phyloP scores from a whole-genome alignment of 2,797 vertebrate species.

The Pygocentrus nattereri region DNA sequence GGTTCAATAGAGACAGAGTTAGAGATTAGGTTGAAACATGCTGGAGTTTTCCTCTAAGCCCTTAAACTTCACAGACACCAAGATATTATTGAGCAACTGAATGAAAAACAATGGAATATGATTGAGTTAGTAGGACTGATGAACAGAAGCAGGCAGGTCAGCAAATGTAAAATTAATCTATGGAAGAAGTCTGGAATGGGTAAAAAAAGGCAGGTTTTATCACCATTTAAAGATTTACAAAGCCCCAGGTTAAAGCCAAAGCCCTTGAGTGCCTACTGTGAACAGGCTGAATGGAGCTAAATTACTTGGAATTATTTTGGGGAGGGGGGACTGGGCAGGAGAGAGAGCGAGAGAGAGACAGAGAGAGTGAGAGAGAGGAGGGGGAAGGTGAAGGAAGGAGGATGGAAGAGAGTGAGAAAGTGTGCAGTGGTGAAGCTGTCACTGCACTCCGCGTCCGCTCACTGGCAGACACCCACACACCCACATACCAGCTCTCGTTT shows the following conservation, averaged over 20 bases:
- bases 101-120: background rate
- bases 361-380: background rate
- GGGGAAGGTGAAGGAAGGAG: background rate
- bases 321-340: conserved; percentile 28
- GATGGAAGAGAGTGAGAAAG: conserved; percentile 17
- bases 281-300: conserved; percentile 45
- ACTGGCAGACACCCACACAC: conserved; percentile 31
- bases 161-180: background rate
- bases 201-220: conserved; percentile 10
- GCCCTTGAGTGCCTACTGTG: conserved; percentile 38
- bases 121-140: background rate
- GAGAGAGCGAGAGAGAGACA: conserved; percentile 24
- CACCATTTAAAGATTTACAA: conserved; percentile 25
- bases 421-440: conserved; percentile 33
- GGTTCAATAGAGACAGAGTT: background rate
- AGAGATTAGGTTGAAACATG: background rate
- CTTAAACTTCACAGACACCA: background rate
- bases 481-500: conserved; percentile 37
- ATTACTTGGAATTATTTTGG: conserved; percentile 53
- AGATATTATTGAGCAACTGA: background rate
- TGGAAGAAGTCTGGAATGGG: conserved; percentile 9
- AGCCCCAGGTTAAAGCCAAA: conserved; percentile 28
- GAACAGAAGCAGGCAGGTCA: background rate
- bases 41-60: background rate
- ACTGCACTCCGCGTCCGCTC: conserved; percentile 38